Percentiles rank a stretch among this genome's conserved stretches.
Evolutionary conservation across 2,797 vertebrate species (phyloP).

Genomic region (Sandelia bainsii): DNA sequence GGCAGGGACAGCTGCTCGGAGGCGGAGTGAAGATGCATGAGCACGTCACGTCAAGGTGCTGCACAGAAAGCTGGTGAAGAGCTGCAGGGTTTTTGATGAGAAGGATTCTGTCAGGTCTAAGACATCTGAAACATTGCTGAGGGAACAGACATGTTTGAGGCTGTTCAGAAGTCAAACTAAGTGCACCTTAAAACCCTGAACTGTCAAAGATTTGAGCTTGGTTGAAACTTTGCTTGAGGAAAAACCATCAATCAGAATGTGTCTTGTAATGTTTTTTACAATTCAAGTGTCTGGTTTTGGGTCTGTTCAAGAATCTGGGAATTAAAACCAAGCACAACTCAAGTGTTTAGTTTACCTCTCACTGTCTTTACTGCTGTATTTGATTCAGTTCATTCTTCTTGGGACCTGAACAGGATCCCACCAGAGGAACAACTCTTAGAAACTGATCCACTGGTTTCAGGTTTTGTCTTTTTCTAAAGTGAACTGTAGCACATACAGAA

Average conservation of each 20-base stretch:
- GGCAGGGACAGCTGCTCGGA: neutral
- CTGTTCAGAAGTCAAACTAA: conserved; percentile 44
- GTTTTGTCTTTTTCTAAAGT: neutral
- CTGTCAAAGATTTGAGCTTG: conserved; percentile 1
- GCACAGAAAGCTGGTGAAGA: neutral
- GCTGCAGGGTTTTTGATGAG: neutral
- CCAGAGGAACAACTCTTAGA: no score
- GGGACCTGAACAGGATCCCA: no score
- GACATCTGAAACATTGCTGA: neutral
- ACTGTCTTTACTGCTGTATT: neutral
- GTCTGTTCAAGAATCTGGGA: conserved; percentile 17
- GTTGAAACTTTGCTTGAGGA: neutral
- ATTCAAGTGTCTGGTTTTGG: conserved; percentile 20
- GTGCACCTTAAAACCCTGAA: conserved; percentile 70
- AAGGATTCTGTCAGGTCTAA: neutral
- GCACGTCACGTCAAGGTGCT: conserved; percentile 9
- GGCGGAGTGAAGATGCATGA: conserved; percentile 20
- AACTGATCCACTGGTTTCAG: neutral
- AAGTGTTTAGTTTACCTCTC: neutral
- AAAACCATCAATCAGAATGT: conserved; percentile 1
- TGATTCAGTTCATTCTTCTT: neutral
- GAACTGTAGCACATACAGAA: neutral
- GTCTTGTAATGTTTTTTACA: conserved; percentile 29
- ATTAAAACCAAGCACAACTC: conserved; percentile 52
- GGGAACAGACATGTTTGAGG: conserved; percentile 6